phyloP scores from a whole-genome alignment of 2,113 vertebrate species.

The Haliaeetus leucogaster region DNA sequence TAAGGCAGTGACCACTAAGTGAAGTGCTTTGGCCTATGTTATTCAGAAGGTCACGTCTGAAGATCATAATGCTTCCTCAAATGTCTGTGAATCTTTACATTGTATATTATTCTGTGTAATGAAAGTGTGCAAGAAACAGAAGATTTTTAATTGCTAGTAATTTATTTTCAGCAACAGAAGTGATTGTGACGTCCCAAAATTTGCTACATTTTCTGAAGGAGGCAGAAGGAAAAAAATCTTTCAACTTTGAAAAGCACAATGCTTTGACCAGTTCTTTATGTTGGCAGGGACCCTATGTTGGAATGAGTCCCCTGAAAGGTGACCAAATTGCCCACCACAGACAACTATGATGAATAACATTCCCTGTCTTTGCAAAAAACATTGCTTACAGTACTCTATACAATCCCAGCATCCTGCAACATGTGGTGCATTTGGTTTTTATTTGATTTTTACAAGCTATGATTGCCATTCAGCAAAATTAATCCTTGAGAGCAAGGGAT shows the following conservation, averaged over 20 bases:
- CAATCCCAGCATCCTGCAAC: not conserved
- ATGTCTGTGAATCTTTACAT: not conserved
- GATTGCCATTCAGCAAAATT: not conserved
- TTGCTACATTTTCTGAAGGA: not conserved
- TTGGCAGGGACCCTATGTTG: not conserved
- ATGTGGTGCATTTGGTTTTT: not conserved
- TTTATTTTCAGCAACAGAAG: not conserved
- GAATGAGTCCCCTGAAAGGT: not conserved
- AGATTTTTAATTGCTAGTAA: not conserved
- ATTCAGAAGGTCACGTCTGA: slow-evolving; percentile 9
- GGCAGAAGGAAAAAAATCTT: not conserved
- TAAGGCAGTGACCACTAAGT: not conserved
- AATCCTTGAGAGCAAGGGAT: not conserved
- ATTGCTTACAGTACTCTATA: not conserved
- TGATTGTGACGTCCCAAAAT: not conserved
- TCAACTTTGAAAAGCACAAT: not conserved
- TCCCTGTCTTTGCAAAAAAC: not conserved
- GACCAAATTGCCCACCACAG: not conserved
- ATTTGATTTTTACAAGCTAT: not conserved
- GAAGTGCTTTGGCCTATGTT: not conserved
- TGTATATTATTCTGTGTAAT: not conserved
- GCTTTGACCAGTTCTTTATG: not conserved
- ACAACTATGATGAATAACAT: not conserved
- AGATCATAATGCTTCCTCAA: not conserved
- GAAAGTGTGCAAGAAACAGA: not conserved